Evolutionary conservation across 2,888 invertebrate species (phyloP), one percentile per base, ranked within the genome.

Genomic region (Odontocolon sp.): DNA sequence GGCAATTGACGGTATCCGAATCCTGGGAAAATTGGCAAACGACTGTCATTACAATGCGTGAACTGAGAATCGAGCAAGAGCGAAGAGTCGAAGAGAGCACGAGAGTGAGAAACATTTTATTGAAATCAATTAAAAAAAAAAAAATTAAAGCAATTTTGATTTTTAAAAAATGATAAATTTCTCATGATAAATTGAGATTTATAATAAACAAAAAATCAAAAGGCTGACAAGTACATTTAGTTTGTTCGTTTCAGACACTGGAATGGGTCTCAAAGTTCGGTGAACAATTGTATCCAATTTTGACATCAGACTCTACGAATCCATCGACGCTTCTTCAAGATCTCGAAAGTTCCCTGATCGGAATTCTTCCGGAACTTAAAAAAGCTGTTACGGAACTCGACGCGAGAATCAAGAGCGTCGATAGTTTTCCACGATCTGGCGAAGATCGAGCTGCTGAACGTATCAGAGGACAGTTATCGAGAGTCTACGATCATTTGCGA

Each of bases 21-120:
- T 93, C 93, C 87, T 94, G 95, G 93, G 94, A 95, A 87, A 93
- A 93, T 87, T 95, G 94, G 93, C 93, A 94, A 85, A 93, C 93
- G 74, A 93, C 92, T 78, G 92, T 95, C 78, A 92, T 92, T 36
- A 82, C 85, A 33, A 64, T 91, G 87, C 82, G 91, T 88, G 87
- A 92, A 89, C 86, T 91, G 89, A 87, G 91, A 36, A 82, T 88
- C 38, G 87, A 89, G 69, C 86, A 85, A 69, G 93, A 93, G 87
- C 92, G 92, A 87, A 91, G 92, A 77, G 70, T 90, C 36, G 86
- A 88, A 80, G 88, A 90, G 76, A 89, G 87, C 68, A 86, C 85
- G 3, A 86, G 77, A 77, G 89, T 89, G 91, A 79, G 92, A 92
- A 88, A 50, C 26, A 2, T 56, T 33, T 4, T 91, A 45, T 11